These are phyloP conservation scores for Apotomis betuletana DNA, from an alignment of 2,888 invertebrate genomes.

Conservation along the genomic window DNA sequence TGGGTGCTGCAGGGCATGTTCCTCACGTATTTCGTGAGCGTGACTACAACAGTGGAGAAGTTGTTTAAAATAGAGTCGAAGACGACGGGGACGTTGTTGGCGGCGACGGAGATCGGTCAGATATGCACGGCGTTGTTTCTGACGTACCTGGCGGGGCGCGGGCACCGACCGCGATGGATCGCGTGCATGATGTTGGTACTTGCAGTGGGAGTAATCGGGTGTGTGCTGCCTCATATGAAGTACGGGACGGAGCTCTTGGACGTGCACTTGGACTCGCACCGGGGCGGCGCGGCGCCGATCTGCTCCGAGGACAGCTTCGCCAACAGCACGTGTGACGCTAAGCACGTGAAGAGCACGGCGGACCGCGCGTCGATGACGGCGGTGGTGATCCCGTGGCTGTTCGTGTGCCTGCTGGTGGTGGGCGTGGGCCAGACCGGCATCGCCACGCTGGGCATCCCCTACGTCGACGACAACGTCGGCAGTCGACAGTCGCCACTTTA, in stretches of 20 bases:
- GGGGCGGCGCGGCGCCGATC: conserved; percentile 68
- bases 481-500: conserved; percentile 96
- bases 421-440: conserved; percentile 97
- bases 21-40: conserved; percentile 96
- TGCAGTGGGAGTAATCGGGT: conserved; percentile 92
- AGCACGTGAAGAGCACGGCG: conserved; percentile 85
- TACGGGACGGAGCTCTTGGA: conserved; percentile 89
- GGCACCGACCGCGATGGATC: conserved; percentile 96
- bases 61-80: conserved; percentile 95
- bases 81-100: conserved; percentile 94
- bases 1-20: conserved; percentile 96
- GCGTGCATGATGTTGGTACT: conserved; percentile 96
- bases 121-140: conserved; percentile 94
- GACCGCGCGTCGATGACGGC: conserved; percentile 90
- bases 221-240: conserved; percentile 93
- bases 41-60: conserved; percentile 96
- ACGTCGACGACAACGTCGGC: conserved; percentile 96
- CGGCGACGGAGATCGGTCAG: conserved; percentile 96
- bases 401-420: conserved; percentile 93
- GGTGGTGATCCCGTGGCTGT: conserved; percentile 93
- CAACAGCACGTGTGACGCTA: conserved; percentile 80
- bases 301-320: conserved; percentile 61
- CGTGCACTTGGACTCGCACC: conserved; percentile 67
- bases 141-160: conserved; percentile 95
- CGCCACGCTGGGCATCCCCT: conserved; percentile 95